A percentile compares a stretch with the other conserved stretches of the same genome.
Conservation (phyloP, 2,797 vertebrate genomes). For the Nyctibius grandis region DNA sequence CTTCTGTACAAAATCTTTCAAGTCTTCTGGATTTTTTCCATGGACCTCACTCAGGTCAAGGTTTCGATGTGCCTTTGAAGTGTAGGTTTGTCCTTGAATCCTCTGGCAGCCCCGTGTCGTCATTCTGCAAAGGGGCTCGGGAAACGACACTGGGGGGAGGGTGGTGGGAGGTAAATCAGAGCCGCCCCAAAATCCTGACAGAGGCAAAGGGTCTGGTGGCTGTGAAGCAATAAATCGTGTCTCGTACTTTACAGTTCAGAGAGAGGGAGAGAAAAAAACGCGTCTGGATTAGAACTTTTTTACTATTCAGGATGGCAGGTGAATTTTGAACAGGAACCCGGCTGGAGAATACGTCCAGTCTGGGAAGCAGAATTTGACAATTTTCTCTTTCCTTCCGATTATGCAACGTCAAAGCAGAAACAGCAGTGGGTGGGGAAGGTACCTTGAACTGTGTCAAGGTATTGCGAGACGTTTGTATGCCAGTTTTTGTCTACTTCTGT, state of each 20-base stretch:
- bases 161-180: not conserved
- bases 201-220: not conserved
- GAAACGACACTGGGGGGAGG: accelerated
- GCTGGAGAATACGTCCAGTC: not conserved
- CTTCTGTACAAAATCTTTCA: not conserved
- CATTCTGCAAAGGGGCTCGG: not conserved
- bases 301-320: not conserved
- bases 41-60: not conserved
- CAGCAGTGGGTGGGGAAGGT: not conserved
- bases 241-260: not conserved
- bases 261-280: accelerated
- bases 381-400: not conserved
- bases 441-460: not conserved
- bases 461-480: not conserved
- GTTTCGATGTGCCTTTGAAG: not conserved
- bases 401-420: not conserved
- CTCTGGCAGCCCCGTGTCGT: not conserved
- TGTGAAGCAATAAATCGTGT: not conserved
- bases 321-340: not conserved
- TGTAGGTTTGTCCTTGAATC: not conserved
- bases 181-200: not conserved
- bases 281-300: not conserved
- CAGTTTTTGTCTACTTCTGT: not conserved
- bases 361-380: not conserved
- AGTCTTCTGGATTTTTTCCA: not conserved